Evolutionary conservation across 2,888 invertebrate species (phyloP).

Genomic region (Mactromeris polynyma): DNA sequence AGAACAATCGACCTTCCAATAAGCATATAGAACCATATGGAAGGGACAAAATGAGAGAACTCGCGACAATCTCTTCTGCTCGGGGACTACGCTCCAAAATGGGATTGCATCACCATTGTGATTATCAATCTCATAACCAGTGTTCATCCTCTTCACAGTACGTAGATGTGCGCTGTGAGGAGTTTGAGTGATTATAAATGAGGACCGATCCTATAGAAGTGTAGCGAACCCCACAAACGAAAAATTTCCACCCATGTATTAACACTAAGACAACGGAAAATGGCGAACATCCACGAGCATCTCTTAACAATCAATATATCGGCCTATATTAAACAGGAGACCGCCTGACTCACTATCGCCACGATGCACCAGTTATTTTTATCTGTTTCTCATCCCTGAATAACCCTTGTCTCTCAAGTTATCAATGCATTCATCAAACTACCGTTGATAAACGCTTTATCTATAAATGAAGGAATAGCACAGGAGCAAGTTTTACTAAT

Average conservation of each 20-base stretch:
- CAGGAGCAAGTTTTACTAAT: neutral
- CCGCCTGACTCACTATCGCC: neutral
- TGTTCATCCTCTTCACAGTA: too few species aligned
- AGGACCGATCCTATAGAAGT: too few species aligned
- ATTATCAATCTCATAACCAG: too few species aligned
- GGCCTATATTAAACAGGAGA: neutral
- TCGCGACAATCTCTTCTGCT: too few species aligned
- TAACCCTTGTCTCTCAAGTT: neutral
- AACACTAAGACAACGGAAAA: neutral
- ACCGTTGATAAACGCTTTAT: neutral
- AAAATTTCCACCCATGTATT: neutral
- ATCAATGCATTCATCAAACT: neutral
- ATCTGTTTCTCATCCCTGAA: neutral
- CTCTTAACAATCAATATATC: neutral
- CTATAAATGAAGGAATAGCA: neutral
- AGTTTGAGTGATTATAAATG: too few species aligned
- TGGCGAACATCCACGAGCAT: neutral
- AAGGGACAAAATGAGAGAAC: too few species aligned
- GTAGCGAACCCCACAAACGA: neutral
- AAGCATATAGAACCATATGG: too few species aligned
- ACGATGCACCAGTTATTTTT: neutral
- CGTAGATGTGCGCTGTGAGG: too few species aligned
- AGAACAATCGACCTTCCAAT: too few species aligned
- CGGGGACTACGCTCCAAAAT: too few species aligned
- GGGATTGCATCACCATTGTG: too few species aligned